Evolutionary conservation across 2,113 vertebrate genomes (phyloP).

Genomic region (Potamarius usumacintae): DNA sequence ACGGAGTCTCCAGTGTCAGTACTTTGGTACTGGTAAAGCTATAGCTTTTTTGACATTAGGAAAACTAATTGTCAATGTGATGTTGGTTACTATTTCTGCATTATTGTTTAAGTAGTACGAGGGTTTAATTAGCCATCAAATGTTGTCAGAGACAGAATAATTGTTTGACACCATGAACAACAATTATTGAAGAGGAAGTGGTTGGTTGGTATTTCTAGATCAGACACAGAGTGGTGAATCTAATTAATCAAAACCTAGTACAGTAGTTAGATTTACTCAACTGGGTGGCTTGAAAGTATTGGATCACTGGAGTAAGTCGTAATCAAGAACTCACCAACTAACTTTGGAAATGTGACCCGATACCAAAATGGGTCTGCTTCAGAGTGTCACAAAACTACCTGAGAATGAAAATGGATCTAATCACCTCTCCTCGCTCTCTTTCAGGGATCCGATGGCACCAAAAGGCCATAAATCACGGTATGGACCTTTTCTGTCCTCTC

Average conservation of each 20-base stretch:
- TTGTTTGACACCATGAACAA: neutral
- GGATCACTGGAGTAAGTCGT: too few relatives aligned
- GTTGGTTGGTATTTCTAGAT: neutral
- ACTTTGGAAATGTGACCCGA: conserved; percentile 36
- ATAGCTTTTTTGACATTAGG: neutral
- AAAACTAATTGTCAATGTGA: neutral
- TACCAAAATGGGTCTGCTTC: conserved; percentile 20
- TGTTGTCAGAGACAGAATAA: neutral
- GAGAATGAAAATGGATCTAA: conserved; percentile 59
- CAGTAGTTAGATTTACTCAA: neutral
- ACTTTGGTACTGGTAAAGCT: neutral
- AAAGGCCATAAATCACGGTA: conserved; percentile 73
- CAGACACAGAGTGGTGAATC: neutral
- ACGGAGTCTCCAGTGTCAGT: neutral
- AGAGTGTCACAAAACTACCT: conserved; percentile 60
- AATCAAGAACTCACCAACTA: neutral
- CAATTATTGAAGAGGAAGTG: neutral
- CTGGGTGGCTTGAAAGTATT: neutral
- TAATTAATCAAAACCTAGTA: neutral
- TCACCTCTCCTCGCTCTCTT: conserved; percentile 5
- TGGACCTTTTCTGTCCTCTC: conserved; percentile 64
- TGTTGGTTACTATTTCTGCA: neutral
- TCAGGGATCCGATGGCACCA: conserved; percentile 54
- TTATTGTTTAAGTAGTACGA: neutral
- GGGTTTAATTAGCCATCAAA: neutral